These are phyloP conservation scores for Anthopleura xanthogrammica DNA, from an alignment of 92 coral and sea anemone genomes.

Conservation along the genomic window DNA sequence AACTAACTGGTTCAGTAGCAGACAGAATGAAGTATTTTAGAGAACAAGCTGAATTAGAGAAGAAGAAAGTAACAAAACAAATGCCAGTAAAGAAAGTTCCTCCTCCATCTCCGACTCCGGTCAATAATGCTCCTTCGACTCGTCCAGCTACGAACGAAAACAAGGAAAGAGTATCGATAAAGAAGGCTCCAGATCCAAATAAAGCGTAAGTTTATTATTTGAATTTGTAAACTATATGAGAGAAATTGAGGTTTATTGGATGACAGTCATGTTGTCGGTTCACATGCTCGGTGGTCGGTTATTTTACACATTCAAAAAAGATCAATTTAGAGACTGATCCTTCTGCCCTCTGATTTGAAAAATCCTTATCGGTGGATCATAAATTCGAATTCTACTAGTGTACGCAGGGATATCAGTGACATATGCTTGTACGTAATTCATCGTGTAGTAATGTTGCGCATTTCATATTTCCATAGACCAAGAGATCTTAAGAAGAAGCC, in stretches of 20 bases:
- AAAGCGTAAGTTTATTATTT: constrained; percentile 48
- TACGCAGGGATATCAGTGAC: too few species aligned
- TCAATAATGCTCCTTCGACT: constrained; percentile 17
- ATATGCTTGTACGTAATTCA: too few species aligned
- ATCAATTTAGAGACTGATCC: too few species aligned
- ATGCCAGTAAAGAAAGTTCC: constrained; percentile 57
- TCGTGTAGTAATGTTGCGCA: neutral
- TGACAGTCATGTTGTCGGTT: too few species aligned
- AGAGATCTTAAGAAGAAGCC: constrained; percentile 95
- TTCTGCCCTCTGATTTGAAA: too few species aligned
- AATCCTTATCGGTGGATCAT: too few species aligned
- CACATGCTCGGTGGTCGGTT: too few species aligned
- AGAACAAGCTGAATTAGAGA: constrained; percentile 85
- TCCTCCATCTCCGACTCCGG: constrained; percentile 54
- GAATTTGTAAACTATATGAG: too few species aligned
- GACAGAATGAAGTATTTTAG: constrained; percentile 96
- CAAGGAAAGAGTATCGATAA: constrained; percentile 66
- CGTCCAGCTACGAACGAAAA: constrained; percentile 26
- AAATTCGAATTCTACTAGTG: too few species aligned
- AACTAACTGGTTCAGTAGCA: constrained; percentile 74
- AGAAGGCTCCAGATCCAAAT: constrained; percentile 91
- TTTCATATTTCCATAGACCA: constrained; percentile 52
- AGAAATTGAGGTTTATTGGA: too few species aligned
- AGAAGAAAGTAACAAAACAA: constrained; percentile 67
- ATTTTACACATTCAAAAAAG: too few species aligned